A percentile compares a stretch with the other conserved stretches of the same genome.
Conservation (phyloP, 2,797 vertebrate species). For the Emys orbicularis region DNA sequence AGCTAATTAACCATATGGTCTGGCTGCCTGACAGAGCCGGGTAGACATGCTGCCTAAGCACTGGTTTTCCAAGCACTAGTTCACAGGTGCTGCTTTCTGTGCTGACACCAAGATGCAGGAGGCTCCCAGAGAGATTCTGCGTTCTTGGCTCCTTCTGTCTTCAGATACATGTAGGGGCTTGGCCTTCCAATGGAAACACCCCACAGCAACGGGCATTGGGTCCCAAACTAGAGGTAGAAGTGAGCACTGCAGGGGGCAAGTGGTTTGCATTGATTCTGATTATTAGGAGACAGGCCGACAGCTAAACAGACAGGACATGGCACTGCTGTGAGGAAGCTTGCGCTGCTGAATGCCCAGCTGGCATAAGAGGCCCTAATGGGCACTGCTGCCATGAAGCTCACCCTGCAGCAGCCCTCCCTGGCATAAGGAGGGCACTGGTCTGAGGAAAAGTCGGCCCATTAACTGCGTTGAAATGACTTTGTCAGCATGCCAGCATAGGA, state of each 20-base stretch:
- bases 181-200: fast-evolving
- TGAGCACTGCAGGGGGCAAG: not conserved
- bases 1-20: slow-evolving; percentile 74
- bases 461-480: slow-evolving; percentile 37
- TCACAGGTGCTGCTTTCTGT: not conserved
- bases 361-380: not conserved
- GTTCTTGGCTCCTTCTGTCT: not conserved
- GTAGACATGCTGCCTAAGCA: slow-evolving; percentile 2
- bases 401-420: not conserved
- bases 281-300: not conserved
- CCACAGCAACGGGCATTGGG: fast-evolving
- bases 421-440: not conserved
- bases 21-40: slow-evolving; percentile 42
- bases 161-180: not conserved
- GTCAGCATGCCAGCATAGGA: slow-evolving; percentile 47
- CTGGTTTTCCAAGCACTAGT: not conserved
- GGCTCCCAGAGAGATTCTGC: not conserved
- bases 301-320: no score
- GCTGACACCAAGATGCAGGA: not conserved
- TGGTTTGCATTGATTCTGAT: no score
- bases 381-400: not conserved
- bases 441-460: not conserved
- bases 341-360: not conserved
- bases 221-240: not conserved
- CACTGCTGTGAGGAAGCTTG: not conserved